Percentiles rank a stretch among this genome's conserved stretches.
These are phyloP conservation scores for Zaprionus gabonicus DNA, from an alignment of 1,140 invertebrate species.

Conservation along the genomic window DNA sequence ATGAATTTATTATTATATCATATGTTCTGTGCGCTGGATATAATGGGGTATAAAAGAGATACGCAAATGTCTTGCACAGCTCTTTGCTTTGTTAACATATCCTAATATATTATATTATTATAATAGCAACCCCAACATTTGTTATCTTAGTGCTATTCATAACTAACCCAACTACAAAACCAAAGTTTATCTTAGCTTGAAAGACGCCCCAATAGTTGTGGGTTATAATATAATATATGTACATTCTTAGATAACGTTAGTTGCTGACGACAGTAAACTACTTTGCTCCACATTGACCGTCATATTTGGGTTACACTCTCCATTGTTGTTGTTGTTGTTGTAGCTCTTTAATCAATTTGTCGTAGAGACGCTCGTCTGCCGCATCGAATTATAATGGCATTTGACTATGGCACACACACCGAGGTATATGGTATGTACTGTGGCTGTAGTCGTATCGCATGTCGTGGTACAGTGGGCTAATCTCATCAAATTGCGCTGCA, in stretches of 20 bases:
- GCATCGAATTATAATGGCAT: slow-evolving; percentile 52
- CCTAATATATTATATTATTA: neutral
- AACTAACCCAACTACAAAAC: neutral
- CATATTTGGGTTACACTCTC: neutral
- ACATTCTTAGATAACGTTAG: slow-evolving; percentile 17
- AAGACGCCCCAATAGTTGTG: neutral
- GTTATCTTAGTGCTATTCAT: neutral
- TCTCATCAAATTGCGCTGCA: slow-evolving; percentile 67
- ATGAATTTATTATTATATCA: neutral
- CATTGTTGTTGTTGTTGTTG: neutral
- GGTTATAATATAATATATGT: neutral
- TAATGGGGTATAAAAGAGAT: neutral
- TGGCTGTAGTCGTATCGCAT: neutral
- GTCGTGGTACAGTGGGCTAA: slow-evolving; percentile 35
- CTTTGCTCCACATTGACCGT: neutral
- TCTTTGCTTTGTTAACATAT: neutral
- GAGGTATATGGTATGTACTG: slow-evolving; percentile 1
- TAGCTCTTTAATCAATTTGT: slow-evolving; percentile 41
- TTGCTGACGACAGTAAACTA: slow-evolving; percentile 22
- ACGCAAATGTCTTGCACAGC: too few relatives aligned
- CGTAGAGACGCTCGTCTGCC: slow-evolving; percentile 10
- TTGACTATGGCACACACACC: slow-evolving; percentile 18
- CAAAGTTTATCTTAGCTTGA: neutral
- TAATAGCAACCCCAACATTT: neutral
- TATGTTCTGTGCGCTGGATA: neutral